These are phyloP conservation scores for Luperina testacea DNA, from an alignment of 2,888 invertebrate genomes.

Conservation along the genomic window DNA sequence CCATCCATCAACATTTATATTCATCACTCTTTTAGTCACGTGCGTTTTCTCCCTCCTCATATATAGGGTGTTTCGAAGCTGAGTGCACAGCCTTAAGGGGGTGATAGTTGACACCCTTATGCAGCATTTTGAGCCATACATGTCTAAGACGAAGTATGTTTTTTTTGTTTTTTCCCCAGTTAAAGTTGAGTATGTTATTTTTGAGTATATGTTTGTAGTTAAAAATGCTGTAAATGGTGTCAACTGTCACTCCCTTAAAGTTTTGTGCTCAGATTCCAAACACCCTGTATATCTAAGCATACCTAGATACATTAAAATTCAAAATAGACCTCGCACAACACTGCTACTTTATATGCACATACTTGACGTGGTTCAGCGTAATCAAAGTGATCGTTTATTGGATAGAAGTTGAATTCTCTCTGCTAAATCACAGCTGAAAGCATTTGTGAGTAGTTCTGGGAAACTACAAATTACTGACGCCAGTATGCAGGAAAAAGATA, in stretches of 20 bases:
- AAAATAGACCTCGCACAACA: not conserved
- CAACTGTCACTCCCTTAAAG: no score
- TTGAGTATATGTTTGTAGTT: no score
- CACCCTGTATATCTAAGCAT: not conserved
- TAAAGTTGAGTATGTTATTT: no score
- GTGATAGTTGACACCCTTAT: no score
- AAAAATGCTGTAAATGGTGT: no score
- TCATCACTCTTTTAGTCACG: not conserved
- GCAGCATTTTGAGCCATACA: no score
- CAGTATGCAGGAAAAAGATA: constrained; percentile 25
- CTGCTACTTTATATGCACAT: constrained; percentile 35
- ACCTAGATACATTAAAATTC: constrained; percentile 31
- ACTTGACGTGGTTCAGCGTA: constrained; percentile 33
- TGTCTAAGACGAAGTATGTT: no score
- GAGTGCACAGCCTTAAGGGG: no score
- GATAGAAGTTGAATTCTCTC: constrained; percentile 33
- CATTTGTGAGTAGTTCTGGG: constrained; percentile 41
- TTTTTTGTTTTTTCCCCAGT: no score
- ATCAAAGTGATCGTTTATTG: constrained; percentile 47
- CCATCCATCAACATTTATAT: not conserved
- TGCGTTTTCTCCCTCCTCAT: not conserved
- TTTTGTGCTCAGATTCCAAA: no score
- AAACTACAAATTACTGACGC: constrained; percentile 44
- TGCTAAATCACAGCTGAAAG: constrained; percentile 33
- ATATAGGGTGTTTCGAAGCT: no score